Evolutionary conservation across 2,888 invertebrate species (phyloP).

Genomic region (Noctua janthina): DNA sequence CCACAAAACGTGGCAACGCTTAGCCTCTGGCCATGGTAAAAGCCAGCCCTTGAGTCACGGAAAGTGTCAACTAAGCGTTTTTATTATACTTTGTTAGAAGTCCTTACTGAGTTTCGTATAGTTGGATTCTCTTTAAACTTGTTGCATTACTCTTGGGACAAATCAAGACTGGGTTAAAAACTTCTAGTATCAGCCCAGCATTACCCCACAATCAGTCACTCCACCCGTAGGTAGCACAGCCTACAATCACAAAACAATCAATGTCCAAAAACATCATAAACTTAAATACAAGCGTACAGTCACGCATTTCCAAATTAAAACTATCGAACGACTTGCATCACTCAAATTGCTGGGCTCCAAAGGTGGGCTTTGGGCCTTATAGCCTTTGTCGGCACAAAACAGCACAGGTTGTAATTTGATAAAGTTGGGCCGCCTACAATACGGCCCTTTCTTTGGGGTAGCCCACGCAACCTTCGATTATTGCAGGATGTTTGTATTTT

Average conservation of each 20-base stretch:
- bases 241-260: slow-evolving; percentile 49
- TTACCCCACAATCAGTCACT: slow-evolving; percentile 5
- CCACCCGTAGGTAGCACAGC: slow-evolving; percentile 38
- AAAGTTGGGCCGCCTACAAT: slow-evolving; percentile 89
- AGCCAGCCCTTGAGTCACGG: too few species aligned
- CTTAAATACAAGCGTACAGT: slow-evolving; percentile 59
- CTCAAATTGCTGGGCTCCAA: slow-evolving; percentile 71
- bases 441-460: slow-evolving; percentile 85
- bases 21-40: too few species aligned
- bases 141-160: not conserved
- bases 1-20: too few species aligned
- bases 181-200: not conserved
- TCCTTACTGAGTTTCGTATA: not conserved
- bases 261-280: slow-evolving; percentile 49
- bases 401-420: slow-evolving; percentile 90
- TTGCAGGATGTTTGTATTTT: slow-evolving; percentile 68
- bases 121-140: not conserved
- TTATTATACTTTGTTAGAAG: not conserved
- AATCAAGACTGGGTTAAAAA: not conserved
- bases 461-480: slow-evolving; percentile 86
- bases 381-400: slow-evolving; percentile 89
- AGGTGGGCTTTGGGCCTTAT: slow-evolving; percentile 78
- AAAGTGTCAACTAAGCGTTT: too few species aligned
- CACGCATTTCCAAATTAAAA: slow-evolving; percentile 71
- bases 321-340: slow-evolving; percentile 65